Evolutionary conservation across 2,797 vertebrate species (phyloP).

Genomic region (Cichlasoma orientale): DNA sequence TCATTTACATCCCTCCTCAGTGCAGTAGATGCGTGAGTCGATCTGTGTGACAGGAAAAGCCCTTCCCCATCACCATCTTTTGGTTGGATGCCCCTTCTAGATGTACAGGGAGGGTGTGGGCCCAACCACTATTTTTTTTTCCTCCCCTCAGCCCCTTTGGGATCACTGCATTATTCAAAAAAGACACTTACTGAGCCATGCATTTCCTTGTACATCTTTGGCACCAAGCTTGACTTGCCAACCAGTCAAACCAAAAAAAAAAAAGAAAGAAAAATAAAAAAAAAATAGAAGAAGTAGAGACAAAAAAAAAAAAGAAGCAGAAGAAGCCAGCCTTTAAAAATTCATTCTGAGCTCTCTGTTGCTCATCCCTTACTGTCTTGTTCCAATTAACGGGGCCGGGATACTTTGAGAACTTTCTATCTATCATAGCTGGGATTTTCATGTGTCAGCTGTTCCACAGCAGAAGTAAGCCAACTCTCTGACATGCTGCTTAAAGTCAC

Average conservation of each 20-base stretch:
- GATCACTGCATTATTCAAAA: constrained; percentile 81
- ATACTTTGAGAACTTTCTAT: constrained; percentile 67
- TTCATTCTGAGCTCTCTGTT: constrained; percentile 69
- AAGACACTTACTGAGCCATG: constrained; percentile 80
- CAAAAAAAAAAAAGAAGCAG: constrained; percentile 51
- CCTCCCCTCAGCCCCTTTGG: constrained; percentile 55
- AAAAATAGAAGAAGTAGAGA: background rate
- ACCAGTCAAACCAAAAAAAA: constrained; percentile 47
- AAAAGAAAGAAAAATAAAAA: constrained; percentile 3
- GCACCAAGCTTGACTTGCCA: constrained; percentile 73
- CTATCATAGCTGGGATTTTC: constrained; percentile 61
- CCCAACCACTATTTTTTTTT: constrained; percentile 20
- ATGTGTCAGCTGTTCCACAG: constrained; percentile 63
- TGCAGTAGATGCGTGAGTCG: constrained; percentile 28
- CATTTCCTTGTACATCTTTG: constrained; percentile 78
- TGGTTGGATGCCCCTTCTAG: constrained; percentile 52
- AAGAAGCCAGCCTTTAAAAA: constrained; percentile 74
- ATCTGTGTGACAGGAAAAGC: constrained; percentile 52
- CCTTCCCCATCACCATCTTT: constrained; percentile 38
- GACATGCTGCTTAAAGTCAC: constrained; percentile 64
- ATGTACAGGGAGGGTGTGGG: background rate
- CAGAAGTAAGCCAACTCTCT: constrained; percentile 57
- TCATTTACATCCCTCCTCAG: background rate
- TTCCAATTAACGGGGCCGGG: constrained; percentile 71
- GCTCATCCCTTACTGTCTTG: constrained; percentile 64